Evolutionary conservation across 2,113 vertebrate species (phyloP).

Genomic region (Elgaria multicarinata): DNA sequence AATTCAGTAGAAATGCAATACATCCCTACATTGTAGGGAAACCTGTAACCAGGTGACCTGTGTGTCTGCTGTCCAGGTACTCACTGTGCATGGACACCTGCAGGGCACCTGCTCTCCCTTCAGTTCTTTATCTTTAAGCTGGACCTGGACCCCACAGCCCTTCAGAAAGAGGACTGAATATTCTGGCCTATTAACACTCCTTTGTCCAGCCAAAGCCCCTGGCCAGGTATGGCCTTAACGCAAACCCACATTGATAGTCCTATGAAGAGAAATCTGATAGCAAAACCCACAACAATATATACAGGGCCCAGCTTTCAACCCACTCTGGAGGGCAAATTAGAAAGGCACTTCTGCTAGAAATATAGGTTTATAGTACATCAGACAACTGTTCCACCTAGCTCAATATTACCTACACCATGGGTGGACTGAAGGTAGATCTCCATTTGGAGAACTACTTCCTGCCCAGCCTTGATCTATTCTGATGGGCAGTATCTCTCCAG

Average conservation of each 20-base stretch:
- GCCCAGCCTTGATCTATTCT: not conserved
- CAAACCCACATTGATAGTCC: not conserved
- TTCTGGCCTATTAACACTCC: not conserved
- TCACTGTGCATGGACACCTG: not conserved
- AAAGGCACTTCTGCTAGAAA: accelerated
- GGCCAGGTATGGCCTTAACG: not conserved
- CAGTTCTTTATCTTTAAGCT: not conserved
- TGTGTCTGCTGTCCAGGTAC: not conserved
- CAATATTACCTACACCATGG: not conserved
- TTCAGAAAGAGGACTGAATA: not conserved
- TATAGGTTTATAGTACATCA: not conserved
- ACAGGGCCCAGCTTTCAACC: not conserved
- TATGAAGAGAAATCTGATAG: not conserved
- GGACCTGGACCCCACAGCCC: not conserved
- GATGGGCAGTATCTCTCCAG: not conserved
- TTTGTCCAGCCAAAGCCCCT: not conserved
- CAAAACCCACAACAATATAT: not conserved
- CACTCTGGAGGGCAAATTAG: accelerated
- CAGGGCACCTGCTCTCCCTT: not conserved
- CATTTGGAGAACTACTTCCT: too few relatives aligned
- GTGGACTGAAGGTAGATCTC: too few relatives aligned
- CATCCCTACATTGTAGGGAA: not conserved
- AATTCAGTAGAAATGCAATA: not conserved
- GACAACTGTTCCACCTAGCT: not conserved
- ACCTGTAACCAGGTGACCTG: not conserved